Base-by-base conservation (phyloP, 1,140 invertebrate genomes). In the Streblospio benedicti region DNA sequence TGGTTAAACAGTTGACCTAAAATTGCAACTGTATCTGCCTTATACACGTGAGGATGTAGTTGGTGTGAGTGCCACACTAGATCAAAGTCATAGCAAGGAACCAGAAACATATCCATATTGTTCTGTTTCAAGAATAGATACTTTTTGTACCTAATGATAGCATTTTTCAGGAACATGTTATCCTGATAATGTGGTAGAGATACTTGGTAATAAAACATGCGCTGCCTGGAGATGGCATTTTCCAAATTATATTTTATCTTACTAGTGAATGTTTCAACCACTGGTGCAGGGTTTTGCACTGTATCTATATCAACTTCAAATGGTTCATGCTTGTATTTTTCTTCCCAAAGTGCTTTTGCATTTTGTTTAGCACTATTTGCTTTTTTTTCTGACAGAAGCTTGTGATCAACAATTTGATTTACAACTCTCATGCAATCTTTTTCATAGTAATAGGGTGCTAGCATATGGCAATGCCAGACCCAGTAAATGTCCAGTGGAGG, bases 21-120 rank as follows among this genome's bases (percentile, higher is more conserved):
- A 25, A 80, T 70, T 14, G 66, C 66, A 4, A 61, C 62, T 44
- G 75, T 79, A 59, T 81, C 80, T 57, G 69, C 72, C 54, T 65
- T 66, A 58, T 81, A 81, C 16, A 63, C 53, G 18, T 64, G 56
- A 28, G 80, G 80, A 53, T 69, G 71, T 27, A 81, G 62, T 67
- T 82, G 71, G 58, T 79, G 79, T 23, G 72, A 75, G 56, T 81
- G 79, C 80, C 80, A 81, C n/a, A 79, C 65, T 78, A 81, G 81
- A 59, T 81, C 75, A 45, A 81, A 74, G 63, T 81, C 80, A 57
- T 81, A 81, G 65, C 80, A 81, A 0, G 80, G 80, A 1, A 79
- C 79, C 16, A 81, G 65, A 61, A 80, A 81, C 27, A 69, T 63
- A 25, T 75, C 73, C 6, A 71, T 63, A 60, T 79, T 72, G 4